phyloP scores from a whole-genome alignment of 2,113 vertebrate genomes.

The Phylloscopus whistleri region DNA sequence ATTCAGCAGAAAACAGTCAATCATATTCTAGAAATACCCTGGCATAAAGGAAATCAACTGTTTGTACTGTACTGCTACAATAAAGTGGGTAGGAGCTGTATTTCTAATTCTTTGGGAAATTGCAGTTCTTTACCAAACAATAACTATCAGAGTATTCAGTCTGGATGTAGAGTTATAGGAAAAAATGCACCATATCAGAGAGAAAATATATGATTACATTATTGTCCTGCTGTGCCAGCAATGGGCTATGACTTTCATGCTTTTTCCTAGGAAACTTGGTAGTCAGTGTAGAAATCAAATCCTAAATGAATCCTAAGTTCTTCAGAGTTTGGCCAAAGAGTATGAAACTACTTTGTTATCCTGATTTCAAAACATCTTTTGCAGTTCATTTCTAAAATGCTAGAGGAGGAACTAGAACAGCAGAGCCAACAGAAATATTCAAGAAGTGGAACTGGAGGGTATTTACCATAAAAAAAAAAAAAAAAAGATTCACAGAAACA shows the following conservation, averaged over 20 bases:
- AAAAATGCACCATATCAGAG: background rate
- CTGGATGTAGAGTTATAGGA: background rate
- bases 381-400: background rate
- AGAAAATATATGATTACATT: background rate
- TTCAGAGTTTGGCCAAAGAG: background rate
- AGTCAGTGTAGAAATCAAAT: background rate
- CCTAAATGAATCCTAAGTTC: background rate
- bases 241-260: background rate
- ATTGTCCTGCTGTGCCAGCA: background rate
- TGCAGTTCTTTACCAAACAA: background rate
- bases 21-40: background rate
- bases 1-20: background rate
- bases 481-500: background rate
- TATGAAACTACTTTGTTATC: background rate
- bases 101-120: background rate
- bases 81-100: background rate
- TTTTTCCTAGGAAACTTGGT: background rate
- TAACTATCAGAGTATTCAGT: background rate
- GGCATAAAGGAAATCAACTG: background rate
- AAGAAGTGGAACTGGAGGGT: slow-evolving; percentile 41
- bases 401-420: slow-evolving; percentile 32
- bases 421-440: background rate
- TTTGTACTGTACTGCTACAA: background rate
- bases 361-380: background rate
- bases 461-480: background rate